phyloP scores from a whole-genome alignment of 2,888 invertebrate genomes.

The Alcis repandata region DNA sequence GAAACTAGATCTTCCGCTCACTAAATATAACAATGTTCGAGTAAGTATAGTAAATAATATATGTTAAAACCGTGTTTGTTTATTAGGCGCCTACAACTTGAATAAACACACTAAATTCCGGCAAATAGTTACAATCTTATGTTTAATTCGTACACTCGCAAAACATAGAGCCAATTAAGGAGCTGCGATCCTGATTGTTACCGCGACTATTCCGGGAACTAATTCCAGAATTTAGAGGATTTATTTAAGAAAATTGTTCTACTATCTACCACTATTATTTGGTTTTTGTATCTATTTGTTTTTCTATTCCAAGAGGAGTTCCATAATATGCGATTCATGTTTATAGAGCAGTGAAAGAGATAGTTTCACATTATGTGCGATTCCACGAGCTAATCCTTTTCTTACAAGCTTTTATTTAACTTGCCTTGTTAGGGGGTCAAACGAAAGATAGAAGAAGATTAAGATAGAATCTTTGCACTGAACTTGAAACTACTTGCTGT shows the following conservation, averaged over 20 bases:
- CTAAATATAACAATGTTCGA: background rate
- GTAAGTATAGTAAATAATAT: background rate
- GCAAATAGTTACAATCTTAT: constrained; percentile 14
- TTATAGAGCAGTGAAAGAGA: too few species aligned
- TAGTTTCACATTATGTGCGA: too few species aligned
- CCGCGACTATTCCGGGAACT: constrained; percentile 5
- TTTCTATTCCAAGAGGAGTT: too few species aligned
- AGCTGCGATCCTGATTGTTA: constrained; percentile 8
- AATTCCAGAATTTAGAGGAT: background rate
- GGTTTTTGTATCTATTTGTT: too few species aligned
- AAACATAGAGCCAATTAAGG: constrained; percentile 21
- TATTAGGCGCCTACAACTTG: background rate
- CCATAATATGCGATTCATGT: too few species aligned
- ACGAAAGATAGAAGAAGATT: too few species aligned
- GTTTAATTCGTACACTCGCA: constrained; percentile 18
- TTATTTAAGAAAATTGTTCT: background rate
- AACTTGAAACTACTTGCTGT: too few species aligned
- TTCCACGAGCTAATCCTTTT: too few species aligned
- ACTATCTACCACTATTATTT: background rate
- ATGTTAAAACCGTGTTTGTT: background rate
- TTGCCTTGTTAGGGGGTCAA: too few species aligned
- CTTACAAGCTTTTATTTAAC: too few species aligned
- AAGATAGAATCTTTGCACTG: too few species aligned
- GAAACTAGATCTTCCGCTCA: background rate
- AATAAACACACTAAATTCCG: constrained; percentile 17